Conservation (phyloP, 2,888 invertebrate genomes). For the Villa cingulata region DNA sequence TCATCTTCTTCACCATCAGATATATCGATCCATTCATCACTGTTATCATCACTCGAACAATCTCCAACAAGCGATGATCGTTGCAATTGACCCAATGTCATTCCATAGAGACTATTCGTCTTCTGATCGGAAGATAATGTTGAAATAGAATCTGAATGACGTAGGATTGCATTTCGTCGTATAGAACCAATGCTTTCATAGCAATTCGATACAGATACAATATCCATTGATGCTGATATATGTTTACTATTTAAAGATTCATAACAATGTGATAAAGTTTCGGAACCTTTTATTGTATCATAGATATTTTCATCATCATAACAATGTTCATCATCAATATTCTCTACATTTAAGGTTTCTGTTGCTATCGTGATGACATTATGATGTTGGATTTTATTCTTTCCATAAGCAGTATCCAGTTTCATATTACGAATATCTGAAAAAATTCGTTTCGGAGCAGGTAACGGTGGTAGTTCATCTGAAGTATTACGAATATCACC, state of each 20-base stretch:
- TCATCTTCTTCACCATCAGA: slow-evolving; percentile 22
- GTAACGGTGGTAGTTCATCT: slow-evolving; percentile 25
- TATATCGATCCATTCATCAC: slow-evolving; percentile 36
- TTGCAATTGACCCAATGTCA: slow-evolving; percentile 22
- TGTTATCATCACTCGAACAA: slow-evolving; percentile 26
- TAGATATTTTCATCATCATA: slow-evolving; percentile 45
- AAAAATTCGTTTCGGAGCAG: slow-evolving; percentile 29
- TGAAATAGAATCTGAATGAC: slow-evolving; percentile 31
- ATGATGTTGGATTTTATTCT: not conserved
- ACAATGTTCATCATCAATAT: slow-evolving; percentile 3
- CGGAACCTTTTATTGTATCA: slow-evolving; percentile 45
- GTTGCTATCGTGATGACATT: too few species aligned
- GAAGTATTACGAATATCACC: slow-evolving; percentile 23
- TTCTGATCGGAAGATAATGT: slow-evolving; percentile 34
- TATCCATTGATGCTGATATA: slow-evolving; percentile 17
- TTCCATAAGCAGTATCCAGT: slow-evolving; percentile 12
- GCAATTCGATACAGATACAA: slow-evolving; percentile 31
- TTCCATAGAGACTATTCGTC: slow-evolving; percentile 35
- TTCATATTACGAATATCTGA: not conserved
- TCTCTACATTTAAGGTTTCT: too few species aligned
- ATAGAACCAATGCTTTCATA: slow-evolving; percentile 33
- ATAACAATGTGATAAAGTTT: slow-evolving; percentile 35
- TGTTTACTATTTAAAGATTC: slow-evolving; percentile 21
- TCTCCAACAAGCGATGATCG: slow-evolving; percentile 5
- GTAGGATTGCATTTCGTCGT: slow-evolving; percentile 13